Conservation (phyloP, 2,113 vertebrate genomes). For the Campylorhamphus procurvoides region DNA sequence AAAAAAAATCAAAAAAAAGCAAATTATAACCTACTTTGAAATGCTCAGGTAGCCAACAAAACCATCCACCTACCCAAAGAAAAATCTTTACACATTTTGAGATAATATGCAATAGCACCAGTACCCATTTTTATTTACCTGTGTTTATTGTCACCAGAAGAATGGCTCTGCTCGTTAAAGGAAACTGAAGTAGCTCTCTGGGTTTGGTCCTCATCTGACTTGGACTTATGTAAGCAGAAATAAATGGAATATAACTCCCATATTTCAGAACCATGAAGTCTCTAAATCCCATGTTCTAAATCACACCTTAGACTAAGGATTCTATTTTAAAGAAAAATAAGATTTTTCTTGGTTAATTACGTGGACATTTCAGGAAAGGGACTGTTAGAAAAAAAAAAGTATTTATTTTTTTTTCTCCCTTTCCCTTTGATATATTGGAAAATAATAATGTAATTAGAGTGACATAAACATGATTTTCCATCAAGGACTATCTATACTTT, state of each 20-base stretch:
- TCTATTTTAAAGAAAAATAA: not conserved
- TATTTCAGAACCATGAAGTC: not conserved
- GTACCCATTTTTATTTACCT: not conserved
- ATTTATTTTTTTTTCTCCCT: not conserved
- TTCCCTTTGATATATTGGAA: not conserved
- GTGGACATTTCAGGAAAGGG: not conserved
- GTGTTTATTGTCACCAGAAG: not conserved
- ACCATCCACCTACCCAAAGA: not conserved
- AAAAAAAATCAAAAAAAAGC: not conserved
- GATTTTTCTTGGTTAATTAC: not conserved
- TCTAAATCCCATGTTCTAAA: not conserved
- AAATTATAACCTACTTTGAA: not conserved
- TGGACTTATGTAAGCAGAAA: not conserved
- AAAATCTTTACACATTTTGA: not conserved
- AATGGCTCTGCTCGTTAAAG: not conserved
- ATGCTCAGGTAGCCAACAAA: not conserved
- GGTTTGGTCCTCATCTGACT: not conserved
- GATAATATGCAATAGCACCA: not conserved
- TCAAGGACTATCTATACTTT: not conserved
- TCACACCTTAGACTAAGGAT: not conserved
- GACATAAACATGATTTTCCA: not conserved
- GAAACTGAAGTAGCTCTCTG: not conserved
- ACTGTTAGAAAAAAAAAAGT: fast-evolving
- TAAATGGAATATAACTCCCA: not conserved
- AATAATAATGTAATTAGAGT: not conserved